Percentiles rank a stretch among this genome's conserved stretches.
phyloP scores from a whole-genome alignment of 1,140 invertebrate species.

The Temnothorax nylanderi region DNA sequence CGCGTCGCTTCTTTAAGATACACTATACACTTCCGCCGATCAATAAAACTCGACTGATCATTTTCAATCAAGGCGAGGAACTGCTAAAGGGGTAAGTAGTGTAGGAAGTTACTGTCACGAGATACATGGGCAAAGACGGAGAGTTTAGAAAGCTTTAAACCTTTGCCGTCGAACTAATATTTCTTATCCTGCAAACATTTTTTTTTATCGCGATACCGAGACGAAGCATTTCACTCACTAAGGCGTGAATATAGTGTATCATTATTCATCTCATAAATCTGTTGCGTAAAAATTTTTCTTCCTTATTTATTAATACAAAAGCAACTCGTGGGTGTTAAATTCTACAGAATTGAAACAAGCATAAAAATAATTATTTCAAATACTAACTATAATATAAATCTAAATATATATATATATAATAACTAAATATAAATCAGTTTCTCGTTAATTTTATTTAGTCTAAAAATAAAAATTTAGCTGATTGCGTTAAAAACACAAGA shows the following conservation, averaged over 20 bases:
- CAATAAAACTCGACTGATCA: slow-evolving; percentile 14
- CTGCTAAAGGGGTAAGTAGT: background rate
- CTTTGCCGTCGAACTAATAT: background rate
- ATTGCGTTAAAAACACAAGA: background rate
- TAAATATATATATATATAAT: too few relatives aligned
- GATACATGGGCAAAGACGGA: background rate
- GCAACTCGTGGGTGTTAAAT: background rate
- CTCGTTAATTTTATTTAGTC: background rate
- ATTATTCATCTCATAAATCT: background rate
- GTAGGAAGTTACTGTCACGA: slow-evolving; percentile 23
- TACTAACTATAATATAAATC: background rate
- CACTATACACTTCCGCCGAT: slow-evolving; percentile 24
- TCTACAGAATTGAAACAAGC: background rate
- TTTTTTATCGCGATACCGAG: background rate
- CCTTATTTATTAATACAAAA: background rate
- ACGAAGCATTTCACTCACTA: background rate
- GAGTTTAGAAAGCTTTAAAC: slow-evolving; percentile 29
- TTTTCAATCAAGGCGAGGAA: slow-evolving; percentile 17
- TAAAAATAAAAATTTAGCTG: background rate
- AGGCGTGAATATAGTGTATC: background rate
- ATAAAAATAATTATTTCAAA: background rate
- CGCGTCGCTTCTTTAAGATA: slow-evolving; percentile 32
- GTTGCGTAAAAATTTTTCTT: background rate
- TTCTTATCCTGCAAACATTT: background rate
- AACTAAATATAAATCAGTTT: background rate